Percentiles rank a stretch among this genome's conserved stretches.
phyloP scores from a whole-genome alignment of 2,797 vertebrate genomes.

The Knipowitschia caucasica region DNA sequence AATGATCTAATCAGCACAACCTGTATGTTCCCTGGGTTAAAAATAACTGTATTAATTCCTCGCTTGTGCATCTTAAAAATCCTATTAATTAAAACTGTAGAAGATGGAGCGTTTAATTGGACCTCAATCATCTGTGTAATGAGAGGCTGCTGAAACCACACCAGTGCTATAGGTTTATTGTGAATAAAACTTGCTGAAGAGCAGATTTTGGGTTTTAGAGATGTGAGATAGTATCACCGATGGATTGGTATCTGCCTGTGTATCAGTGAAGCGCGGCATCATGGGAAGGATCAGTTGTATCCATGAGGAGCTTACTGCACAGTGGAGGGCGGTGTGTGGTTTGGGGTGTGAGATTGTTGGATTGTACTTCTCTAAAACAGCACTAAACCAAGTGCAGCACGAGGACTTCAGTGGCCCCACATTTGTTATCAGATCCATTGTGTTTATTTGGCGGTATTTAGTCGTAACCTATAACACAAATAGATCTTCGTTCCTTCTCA shows the following conservation, averaged over 20 bases:
- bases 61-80: constrained; percentile 57
- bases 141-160: constrained; percentile 45
- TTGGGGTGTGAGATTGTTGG: not conserved
- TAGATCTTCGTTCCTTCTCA: too few species aligned
- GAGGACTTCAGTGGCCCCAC: too few species aligned
- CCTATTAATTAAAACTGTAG: constrained; percentile 64
- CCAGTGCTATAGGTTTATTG: constrained; percentile 15
- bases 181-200: constrained; percentile 23
- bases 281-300: constrained; percentile 40
- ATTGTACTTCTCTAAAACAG: not conserved
- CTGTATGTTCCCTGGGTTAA: constrained; percentile 42
- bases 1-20: constrained; percentile 46
- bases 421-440: too few species aligned
- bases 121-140: constrained; percentile 73
- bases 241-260: constrained; percentile 17
- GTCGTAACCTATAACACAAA: too few species aligned
- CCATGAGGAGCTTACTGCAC: constrained; percentile 20
- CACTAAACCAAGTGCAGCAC: not conserved
- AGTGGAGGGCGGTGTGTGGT: constrained; percentile 12
- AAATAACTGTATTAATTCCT: constrained; percentile 55
- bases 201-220: constrained; percentile 35
- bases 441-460: too few species aligned
- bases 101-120: constrained; percentile 64
- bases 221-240: constrained; percentile 25
- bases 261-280: constrained; percentile 24